Conservation (phyloP, 2,113 vertebrate genomes). For the Cairina moschata region DNA sequence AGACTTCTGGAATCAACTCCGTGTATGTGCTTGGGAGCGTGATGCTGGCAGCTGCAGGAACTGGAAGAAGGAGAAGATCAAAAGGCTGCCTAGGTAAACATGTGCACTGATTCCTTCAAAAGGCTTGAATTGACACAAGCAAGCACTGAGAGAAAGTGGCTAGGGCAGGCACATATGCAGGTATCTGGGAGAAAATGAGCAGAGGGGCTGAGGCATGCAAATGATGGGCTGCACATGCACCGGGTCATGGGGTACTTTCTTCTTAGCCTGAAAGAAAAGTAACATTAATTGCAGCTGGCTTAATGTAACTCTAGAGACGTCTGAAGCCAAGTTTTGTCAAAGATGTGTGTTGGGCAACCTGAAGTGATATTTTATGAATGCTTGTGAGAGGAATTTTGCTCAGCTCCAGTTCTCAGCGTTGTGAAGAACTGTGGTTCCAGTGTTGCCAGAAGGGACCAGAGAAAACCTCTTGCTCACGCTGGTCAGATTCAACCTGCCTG, state of each 20-base stretch:
- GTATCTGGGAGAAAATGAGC: not conserved
- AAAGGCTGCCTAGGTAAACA: constrained; percentile 43
- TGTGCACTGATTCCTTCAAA: not conserved
- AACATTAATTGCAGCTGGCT: not conserved
- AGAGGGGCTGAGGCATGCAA: not conserved
- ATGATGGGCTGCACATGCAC: not conserved
- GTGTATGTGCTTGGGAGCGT: not conserved
- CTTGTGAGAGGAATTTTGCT: not conserved
- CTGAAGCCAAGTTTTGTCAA: not conserved
- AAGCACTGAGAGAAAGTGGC: not conserved
- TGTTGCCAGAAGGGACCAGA: not conserved
- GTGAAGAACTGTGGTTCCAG: not conserved
- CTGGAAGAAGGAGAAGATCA: constrained; percentile 20
- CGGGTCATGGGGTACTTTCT: not conserved
- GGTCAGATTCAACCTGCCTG: not conserved
- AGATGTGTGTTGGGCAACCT: not conserved
- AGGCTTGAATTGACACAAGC: constrained; percentile 16
- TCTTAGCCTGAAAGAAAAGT: not conserved
- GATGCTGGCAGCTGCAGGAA: constrained; percentile 28
- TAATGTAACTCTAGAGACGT: not conserved
- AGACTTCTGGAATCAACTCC: not conserved
- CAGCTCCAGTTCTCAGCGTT: not conserved
- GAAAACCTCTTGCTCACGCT: not conserved
- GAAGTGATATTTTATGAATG: not conserved
- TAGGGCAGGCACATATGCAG: not conserved